Evolutionary conservation across 2,888 invertebrate genomes (phyloP), one percentile per base, ranked within the genome.

Genomic region (Geotrupes spiniger): DNA sequence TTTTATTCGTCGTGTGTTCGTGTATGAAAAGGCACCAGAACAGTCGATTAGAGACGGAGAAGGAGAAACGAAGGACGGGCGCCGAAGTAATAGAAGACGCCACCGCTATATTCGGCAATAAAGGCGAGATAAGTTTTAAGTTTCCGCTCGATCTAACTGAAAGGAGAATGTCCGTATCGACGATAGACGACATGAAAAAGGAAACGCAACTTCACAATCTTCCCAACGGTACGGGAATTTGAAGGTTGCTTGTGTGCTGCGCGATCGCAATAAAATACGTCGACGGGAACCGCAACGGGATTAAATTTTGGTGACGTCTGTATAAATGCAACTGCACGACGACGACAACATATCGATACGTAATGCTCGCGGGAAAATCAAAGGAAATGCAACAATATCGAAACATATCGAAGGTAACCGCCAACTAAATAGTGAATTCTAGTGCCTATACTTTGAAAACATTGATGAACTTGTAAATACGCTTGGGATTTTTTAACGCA

Each of bases 21-120:
- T 83, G 85, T 59, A 78, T 84, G 33, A 82, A 83, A 48, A 80
- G 84, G 55, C 82, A 85, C 2, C 84, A 85, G 2, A 81, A 82
- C 37, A 88, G 88, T 69, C 14, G 72, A 76, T 50, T 61, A 33
- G 53, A 55, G 26, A 58, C 60, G 41, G 67, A 67, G 28, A 69
- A 66, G 47, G 67, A 52, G 16, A 63, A 63, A 44, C 57, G 58
- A 38, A 50, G 53, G 21, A 52, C 52, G 25, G 53, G 51, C 36
- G 48, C 53, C 15, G 60, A 59, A 37, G 48, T 68, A 46, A 61
- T 73, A 43, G 69, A 73, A 49, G 71, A 71, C 51, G 67, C 73
- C 2, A 66, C 71, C 11, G 72, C 73, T 11, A 66, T 74, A 43
- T 71, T 72, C 53, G 69, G 63, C 29, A 65, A 68, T 52, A 75